Evolutionary conservation across 1,140 invertebrate species (phyloP).

Genomic region (Aporrectodea caliginosa): DNA sequence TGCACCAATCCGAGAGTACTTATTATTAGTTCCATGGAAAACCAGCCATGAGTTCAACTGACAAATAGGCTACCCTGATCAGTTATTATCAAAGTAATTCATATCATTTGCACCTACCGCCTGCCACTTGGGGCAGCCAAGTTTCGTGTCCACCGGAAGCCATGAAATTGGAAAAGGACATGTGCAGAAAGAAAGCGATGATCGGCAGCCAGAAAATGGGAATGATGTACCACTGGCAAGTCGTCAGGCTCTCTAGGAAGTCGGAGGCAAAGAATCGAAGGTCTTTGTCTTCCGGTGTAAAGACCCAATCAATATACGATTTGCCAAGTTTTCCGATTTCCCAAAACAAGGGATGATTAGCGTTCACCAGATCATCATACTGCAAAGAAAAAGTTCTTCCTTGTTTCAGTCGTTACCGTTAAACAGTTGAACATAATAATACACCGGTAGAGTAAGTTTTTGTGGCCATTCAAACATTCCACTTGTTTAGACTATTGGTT

Average conservation of each 20-base stretch:
- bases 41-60: too few relatives aligned
- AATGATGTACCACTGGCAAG: not conserved
- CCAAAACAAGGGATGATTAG: not conserved
- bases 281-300: conserved; percentile 3
- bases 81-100: too few relatives aligned
- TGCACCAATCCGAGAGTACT: too few relatives aligned
- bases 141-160: not conserved
- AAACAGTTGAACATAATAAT: too few relatives aligned
- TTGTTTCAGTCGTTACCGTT: too few relatives aligned
- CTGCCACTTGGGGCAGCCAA: not conserved
- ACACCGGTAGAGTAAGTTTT: too few relatives aligned
- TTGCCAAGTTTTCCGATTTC: not conserved
- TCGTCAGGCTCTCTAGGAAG: not conserved
- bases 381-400: too few relatives aligned
- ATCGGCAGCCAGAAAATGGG: not conserved
- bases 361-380: not conserved
- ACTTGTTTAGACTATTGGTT: too few relatives aligned
- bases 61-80: too few relatives aligned
- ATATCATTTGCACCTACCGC: too few relatives aligned
- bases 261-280: not conserved
- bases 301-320: not conserved
- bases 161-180: not conserved
- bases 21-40: too few relatives aligned
- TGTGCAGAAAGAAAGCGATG: not conserved
- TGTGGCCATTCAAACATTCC: too few relatives aligned